phyloP scores from a whole-genome alignment of 2,797 vertebrate species.

The Sebastes flavidus region DNA sequence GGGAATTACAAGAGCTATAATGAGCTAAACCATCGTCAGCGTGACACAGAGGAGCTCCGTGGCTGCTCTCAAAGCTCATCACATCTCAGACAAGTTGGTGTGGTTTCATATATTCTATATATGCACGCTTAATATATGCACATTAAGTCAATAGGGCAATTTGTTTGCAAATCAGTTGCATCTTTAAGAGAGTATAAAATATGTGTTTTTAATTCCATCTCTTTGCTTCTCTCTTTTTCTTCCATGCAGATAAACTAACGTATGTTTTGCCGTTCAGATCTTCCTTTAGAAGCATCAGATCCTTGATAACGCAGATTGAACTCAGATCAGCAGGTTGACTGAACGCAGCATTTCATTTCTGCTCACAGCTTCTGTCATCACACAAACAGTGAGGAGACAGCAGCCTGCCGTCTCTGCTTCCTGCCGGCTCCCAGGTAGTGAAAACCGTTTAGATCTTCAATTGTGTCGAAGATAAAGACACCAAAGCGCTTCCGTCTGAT shows the following conservation, averaged over 20 bases:
- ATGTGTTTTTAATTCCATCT: background rate
- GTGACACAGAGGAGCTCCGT: background rate
- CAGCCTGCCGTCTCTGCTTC: conserved; percentile 30
- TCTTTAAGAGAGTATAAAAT: background rate
- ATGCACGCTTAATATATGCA: background rate
- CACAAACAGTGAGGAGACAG: conserved; percentile 35
- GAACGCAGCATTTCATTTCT: conserved; percentile 8
- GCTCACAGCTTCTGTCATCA: conserved; percentile 50
- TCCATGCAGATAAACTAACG: background rate
- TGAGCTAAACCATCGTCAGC: background rate
- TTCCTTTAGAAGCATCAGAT: conserved; percentile 13
- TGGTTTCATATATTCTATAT: background rate
- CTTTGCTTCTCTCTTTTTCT: background rate
- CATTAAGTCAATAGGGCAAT: background rate
- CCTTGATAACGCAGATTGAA: conserved; percentile 10
- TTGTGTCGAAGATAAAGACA: conserved; percentile 32
- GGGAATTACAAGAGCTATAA: background rate
- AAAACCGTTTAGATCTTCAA: conserved; percentile 27
- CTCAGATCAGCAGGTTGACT: conserved; percentile 28
- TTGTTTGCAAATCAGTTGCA: background rate
- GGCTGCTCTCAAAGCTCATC: background rate
- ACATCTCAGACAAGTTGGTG: background rate
- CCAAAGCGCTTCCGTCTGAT: background rate
- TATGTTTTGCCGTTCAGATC: conserved; percentile 16
- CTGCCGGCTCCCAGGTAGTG: conserved; percentile 36